These are phyloP conservation scores for Castor canadensis DNA, from an alignment of 2,113 vertebrate species.

Conservation along the genomic window DNA sequence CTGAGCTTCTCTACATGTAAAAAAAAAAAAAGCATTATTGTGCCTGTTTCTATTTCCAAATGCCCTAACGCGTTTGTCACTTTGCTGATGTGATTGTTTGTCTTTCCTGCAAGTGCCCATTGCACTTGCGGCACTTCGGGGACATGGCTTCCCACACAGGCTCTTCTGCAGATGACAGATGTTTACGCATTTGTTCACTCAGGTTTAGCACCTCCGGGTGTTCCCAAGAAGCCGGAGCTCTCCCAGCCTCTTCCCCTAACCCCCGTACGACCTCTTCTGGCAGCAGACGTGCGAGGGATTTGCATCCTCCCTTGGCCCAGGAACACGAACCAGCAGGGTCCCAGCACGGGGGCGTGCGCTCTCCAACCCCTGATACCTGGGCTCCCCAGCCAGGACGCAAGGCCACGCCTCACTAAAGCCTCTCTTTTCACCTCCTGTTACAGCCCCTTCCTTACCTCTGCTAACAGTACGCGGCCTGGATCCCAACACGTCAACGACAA, in stretches of 20 bases:
- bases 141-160: too few relatives aligned
- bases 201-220: background rate
- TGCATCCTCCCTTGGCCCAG: background rate
- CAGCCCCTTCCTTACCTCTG: background rate
- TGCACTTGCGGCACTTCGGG: background rate
- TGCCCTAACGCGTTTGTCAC: background rate
- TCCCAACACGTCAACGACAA: background rate
- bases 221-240: background rate
- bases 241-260: background rate
- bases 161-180: background rate
- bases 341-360: background rate
- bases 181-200: background rate
- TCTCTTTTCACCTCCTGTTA: background rate
- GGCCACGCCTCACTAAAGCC: background rate
- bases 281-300: background rate
- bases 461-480: background rate
- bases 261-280: constrained; percentile 17
- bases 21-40: background rate
- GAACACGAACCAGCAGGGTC: background rate
- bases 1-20: background rate
- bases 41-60: background rate
- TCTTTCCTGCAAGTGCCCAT: background rate
- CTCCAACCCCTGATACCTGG: background rate
- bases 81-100: background rate
- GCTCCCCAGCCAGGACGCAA: background rate